Base-by-base conservation (phyloP, 1,140 invertebrate genomes). In the Glossosoma conforme region DNA sequence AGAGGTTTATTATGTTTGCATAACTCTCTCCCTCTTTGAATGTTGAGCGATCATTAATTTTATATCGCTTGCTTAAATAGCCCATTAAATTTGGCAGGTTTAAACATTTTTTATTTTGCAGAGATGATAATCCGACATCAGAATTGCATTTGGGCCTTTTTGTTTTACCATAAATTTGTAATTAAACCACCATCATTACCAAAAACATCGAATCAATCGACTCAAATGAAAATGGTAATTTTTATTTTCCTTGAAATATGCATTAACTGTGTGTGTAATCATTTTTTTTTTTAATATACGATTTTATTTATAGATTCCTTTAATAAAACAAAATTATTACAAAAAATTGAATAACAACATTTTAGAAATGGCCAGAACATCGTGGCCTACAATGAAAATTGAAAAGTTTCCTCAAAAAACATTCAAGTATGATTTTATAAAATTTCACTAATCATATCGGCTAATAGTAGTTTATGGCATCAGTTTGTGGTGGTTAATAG, bases 321-420 rank as follows among this genome's bases (percentile, higher is more conserved):
- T n/a, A n/a, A n/a, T n/a, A n/a, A n/a, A n/a, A n/a, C n/a, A n/a
- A 13, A 59, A 66, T 45, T 72, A 68, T 35, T 60, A 64, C 28
- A 60, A 62, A 32, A 65, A 69, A 56, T 67, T 68, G 49, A 59
- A 61, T 52, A 28, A 62, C 2, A 67, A 65, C 18, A 67, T 69
- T 57, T 33, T 71, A 2, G 58, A 64, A 21, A 66, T 68, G 44
- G 65, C 66, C 0, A 65, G 67, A 14, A 43, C 70, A 2, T 71
- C 67, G 68, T 72, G 70, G 70, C 51, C 69, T 1, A 70, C 70
- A 3, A 70, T 63, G 21, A 65, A 67, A 50, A 66, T 64, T 40
- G 66, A 71, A 45, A 53, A 58, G 9, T 72, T 70, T 58, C 67
- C 66, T 3, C 65, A 63, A 44, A 62, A 69, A 58, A 44, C 65